Evolutionary conservation across 2,113 vertebrate species (phyloP), one percentile per base, ranked within the genome.

Genomic region (Casuarius casuarius): DNA sequence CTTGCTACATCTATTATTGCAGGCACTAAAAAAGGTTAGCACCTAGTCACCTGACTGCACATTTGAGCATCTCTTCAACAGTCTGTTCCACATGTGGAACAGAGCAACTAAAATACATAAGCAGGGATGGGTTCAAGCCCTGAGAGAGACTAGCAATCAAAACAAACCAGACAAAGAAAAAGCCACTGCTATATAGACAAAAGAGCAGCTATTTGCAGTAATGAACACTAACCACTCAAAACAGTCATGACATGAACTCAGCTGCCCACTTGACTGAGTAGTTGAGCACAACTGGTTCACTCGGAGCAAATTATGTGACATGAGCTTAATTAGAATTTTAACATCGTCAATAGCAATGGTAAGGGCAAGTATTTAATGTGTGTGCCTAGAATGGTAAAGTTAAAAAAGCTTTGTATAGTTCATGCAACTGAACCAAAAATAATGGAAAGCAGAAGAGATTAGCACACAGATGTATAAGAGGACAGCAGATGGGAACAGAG

Each of bases 371-470:
- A 71, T 46, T 79, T 78, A 1, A 3, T 71, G 28, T 63, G 67
- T 29, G 42, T 22, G 51, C 56, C 89, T 92, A 62, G 52, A 76
- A 33, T 23, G 23, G 8, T 65, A 83, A 67, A 28, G 59, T 63
- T 87, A 61, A 74, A 42, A 85, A 71, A 81, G 19, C 46, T 65
- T 78, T 3, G 2, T 38, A 75, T 9, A 79, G 44, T 46, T 80
- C 72, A 68, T 63, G 35, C 78, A 92, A 86, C 46, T 86, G 59
- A 86, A 93, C 46, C 22, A 80, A 88, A 89, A 91, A 58, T 65
- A 91, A 44, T 35, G 77, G 72, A 90, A 97, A 90, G 91, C 29
- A 68, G 59, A 72, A 44, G 83, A 86, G 67, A 80, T 72, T 29
- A 83, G 65, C n/a, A 85, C 63, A 92, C 54, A 91, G 46, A 90